Percentiles rank a stretch among this genome's conserved stretches.
These are phyloP conservation scores for Romanogobio albipinnatus DNA, from an alignment of 2,113 vertebrate species.

Conservation along the genomic window DNA sequence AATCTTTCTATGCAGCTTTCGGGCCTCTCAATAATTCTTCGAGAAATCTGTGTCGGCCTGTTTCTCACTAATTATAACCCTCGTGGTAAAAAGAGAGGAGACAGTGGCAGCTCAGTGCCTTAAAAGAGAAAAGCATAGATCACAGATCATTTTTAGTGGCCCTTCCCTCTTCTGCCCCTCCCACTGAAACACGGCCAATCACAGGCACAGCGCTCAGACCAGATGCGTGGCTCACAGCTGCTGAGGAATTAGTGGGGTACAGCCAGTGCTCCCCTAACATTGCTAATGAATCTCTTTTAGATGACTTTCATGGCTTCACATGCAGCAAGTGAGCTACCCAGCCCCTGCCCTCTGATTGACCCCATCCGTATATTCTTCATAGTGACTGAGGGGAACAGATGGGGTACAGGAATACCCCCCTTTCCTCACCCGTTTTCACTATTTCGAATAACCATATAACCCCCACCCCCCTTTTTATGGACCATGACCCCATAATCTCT, in stretches of 20 bases:
- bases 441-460: conserved; percentile 21
- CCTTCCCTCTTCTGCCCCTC: background rate
- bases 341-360: conserved; percentile 33
- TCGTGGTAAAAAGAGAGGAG: conserved; percentile 11
- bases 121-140: conserved; percentile 36
- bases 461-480: conserved; percentile 27
- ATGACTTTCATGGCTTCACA: conserved; percentile 32
- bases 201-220: background rate
- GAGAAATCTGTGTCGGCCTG: background rate
- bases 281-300: conserved; percentile 36
- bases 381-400: conserved; percentile 53
- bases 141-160: background rate
- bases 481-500: conserved; percentile 41
- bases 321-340: conserved; percentile 29
- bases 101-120: conserved; percentile 15
- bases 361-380: conserved; percentile 14
- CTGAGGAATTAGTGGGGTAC: conserved; percentile 18
- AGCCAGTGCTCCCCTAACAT: conserved; percentile 26
- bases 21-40: conserved; percentile 24
- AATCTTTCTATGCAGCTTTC: conserved; percentile 9
- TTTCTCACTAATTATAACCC: conserved; percentile 26
- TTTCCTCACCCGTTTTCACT: conserved; percentile 3
- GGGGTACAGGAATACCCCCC: conserved; percentile 64
- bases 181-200: conserved; percentile 15
- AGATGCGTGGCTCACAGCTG: conserved; percentile 36